Evolutionary conservation across 2,888 invertebrate genomes (phyloP), one percentile per base, ranked within the genome.

Genomic region (Pseudeuparius sepicola): DNA sequence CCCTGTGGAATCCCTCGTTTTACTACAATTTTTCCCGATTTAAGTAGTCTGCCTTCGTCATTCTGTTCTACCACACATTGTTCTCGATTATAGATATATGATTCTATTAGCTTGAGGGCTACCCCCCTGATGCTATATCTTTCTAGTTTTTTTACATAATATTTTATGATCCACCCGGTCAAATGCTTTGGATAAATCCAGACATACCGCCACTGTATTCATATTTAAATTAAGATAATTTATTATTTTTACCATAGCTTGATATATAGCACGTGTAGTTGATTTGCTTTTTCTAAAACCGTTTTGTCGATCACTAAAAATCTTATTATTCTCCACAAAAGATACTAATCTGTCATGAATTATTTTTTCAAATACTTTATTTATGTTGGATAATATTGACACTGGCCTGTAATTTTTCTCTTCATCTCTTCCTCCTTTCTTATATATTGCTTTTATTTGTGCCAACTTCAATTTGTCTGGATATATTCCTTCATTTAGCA

Each of bases 101-200:
- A 20, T n/a, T 20, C n/a, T 20, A 20, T 20, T 20, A 20, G 6
- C 20, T 20, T 6, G 20, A 20, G 20, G 20, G 20, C 20, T 20
- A 20, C 20, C n/a, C 14, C 29, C 7, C 29, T 7, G 5, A 29
- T 12, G 9, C 29, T 15, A 10, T 10, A 29, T 6, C 15, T 13
- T 6, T 14, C 9, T 6, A 29, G 15, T 29, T 29, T 29, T n/a
- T 14, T 29, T 13, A 14, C 9, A 13, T 15, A 29, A 13, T 13
- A 29, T 12, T 13, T 13, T 10, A 14, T 29, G 29, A 14, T 29
- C 29, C 29, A 29, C 29, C 4, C 6, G 15, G 10, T 29, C 29
- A 29, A 29, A 29, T 14, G 29, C 29, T 10, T 29, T 29, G 14
- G 13, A 7, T 6, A 29, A 29, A 10, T 29, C 29, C 11, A 29